Evolutionary conservation across 2,888 invertebrate species (phyloP).

Genomic region (Schizaphis graminum): DNA sequence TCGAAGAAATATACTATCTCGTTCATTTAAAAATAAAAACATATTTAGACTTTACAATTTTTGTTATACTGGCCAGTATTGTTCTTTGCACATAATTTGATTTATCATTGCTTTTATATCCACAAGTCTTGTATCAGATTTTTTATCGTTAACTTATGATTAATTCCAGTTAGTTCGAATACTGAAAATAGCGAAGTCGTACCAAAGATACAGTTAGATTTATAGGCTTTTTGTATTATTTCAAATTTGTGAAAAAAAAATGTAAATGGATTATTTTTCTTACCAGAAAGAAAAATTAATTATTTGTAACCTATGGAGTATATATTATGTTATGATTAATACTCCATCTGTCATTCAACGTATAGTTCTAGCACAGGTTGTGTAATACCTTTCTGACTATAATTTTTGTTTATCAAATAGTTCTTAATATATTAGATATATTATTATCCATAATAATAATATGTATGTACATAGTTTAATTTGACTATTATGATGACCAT

Average conservation of each 20-base stretch:
- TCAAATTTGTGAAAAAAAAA: not conserved
- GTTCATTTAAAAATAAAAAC: not conserved
- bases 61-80: not conserved
- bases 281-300: not conserved
- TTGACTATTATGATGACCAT: not conserved
- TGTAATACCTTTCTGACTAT: not conserved
- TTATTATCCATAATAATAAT: not conserved
- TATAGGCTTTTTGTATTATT: not conserved
- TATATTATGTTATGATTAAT: not conserved
- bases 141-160: slow-evolving; percentile 5
- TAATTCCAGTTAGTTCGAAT: not conserved
- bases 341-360: not conserved
- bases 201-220: not conserved
- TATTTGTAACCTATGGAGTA: not conserved
- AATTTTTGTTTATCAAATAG: not conserved
- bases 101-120: not conserved
- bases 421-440: not conserved
- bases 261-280: not conserved
- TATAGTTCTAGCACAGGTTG: not conserved
- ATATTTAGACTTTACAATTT: not conserved
- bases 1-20: not conserved
- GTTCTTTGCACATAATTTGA: not conserved
- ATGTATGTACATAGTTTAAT: not conserved
- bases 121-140: not conserved
- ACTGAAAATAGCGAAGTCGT: not conserved